A percentile compares a stretch with the other conserved stretches of the same genome.
These are phyloP conservation scores for Tauraco hartlaubi DNA, from an alignment of 2,797 vertebrate species.

Conservation along the genomic window DNA sequence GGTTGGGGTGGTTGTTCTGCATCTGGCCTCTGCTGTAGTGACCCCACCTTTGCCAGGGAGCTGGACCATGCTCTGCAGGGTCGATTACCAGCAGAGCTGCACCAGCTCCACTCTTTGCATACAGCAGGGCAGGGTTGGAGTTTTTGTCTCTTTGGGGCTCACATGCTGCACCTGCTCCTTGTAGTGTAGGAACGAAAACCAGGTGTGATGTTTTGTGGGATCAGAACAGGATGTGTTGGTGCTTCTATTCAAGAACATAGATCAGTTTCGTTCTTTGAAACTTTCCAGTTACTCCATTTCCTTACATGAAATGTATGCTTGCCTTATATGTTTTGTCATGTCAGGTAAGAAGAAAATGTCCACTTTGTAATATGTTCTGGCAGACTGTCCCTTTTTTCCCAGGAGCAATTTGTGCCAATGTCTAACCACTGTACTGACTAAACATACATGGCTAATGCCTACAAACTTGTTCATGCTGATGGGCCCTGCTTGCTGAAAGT, in stretches of 20 bases:
- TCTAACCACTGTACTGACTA: conserved; percentile 36
- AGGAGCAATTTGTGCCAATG: conserved; percentile 28
- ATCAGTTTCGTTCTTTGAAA: not conserved
- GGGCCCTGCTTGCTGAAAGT: not conserved
- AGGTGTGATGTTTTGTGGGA: not conserved
- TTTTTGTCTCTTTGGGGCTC: not conserved
- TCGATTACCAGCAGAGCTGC: not conserved
- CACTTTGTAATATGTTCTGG: not conserved
- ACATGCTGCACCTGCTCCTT: accelerated
- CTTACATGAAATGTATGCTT: not conserved
- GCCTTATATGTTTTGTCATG: not conserved
- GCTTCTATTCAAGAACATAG: not conserved
- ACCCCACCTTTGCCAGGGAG: not conserved
- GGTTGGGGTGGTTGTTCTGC: not conserved
- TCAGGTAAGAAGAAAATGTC: not conserved
- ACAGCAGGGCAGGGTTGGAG: not conserved
- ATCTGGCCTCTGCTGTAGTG: not conserved
- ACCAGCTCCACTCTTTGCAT: not conserved
- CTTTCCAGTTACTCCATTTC: not conserved
- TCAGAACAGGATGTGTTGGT: not conserved
- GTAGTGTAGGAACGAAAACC: not conserved
- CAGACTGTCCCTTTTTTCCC: conserved; percentile 11
- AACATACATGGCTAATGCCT: not conserved
- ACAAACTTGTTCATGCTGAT: not conserved
- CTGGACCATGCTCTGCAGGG: not conserved